These are phyloP conservation scores for Adineta ricciae DNA, from an alignment of 2,888 invertebrate species.

Conservation along the genomic window DNA sequence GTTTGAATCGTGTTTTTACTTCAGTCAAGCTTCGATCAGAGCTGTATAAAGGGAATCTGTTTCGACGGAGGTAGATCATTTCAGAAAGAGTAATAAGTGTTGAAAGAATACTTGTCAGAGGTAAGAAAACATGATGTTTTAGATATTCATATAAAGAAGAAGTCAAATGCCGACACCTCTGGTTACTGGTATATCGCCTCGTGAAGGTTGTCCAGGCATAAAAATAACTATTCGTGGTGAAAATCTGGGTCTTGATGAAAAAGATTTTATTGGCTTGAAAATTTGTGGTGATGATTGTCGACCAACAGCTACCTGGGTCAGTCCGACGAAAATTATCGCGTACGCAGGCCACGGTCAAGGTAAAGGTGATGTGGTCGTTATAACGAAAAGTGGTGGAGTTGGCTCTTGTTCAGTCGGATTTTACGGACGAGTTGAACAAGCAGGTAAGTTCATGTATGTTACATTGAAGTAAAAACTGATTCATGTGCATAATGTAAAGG, in stretches of 20 bases:
- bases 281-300: constrained; percentile 92
- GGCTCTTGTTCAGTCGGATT: constrained; percentile 54
- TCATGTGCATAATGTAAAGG: background rate
- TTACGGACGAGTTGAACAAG: constrained; percentile 27
- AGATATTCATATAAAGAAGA: background rate
- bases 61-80: too few species aligned
- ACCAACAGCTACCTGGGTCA: constrained; percentile 92
- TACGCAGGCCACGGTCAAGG: constrained; percentile 69
- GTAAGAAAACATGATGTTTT: too few species aligned
- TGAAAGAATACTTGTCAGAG: too few species aligned
- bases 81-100: too few species aligned
- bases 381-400: constrained; percentile 56
- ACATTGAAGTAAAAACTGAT: too few species aligned
- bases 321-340: constrained; percentile 87
- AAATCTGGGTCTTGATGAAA: constrained; percentile 72
- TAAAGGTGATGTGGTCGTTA: constrained; percentile 47
- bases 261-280: constrained; percentile 77
- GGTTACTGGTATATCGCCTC: constrained; percentile 92
- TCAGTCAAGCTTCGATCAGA: too few species aligned
- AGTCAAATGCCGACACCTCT: constrained; percentile 55
- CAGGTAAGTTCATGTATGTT: background rate
- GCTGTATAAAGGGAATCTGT: too few species aligned
- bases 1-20: too few species aligned
- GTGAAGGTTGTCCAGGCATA: constrained; percentile 93
- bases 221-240: constrained; percentile 87